Evolutionary conservation across 2,888 invertebrate genomes (phyloP), one percentile per base, ranked within the genome.

Genomic region (Pheosia gnoma): DNA sequence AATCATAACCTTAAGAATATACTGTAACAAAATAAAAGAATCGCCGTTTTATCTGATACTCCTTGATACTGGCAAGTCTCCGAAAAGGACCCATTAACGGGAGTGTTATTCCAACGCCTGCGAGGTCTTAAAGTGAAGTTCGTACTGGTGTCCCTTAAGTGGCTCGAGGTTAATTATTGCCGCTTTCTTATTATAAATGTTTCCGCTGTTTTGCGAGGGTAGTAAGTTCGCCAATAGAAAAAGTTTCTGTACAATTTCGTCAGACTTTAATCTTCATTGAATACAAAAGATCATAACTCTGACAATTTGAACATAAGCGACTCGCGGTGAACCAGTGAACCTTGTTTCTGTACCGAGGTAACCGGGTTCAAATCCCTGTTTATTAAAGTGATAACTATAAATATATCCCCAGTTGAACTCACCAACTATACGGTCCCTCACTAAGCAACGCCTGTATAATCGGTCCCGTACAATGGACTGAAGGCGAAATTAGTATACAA

Each of bases 31-130:
- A n/a, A n/a, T n/a, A n/a, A n/a, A n/a, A n/a, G n/a, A n/a, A n/a
- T n/a, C n/a, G n/a, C n/a, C n/a, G n/a, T n/a, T n/a, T n/a, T n/a
- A n/a, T n/a, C n/a, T n/a, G n/a, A n/a, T n/a, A n/a, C n/a, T n/a
- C n/a, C n/a, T n/a, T n/a, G 25, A 25, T 6, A 3, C 51, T 51
- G 51, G 51, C 51, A 51, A 51, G 9, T 4, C 62, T 61, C 65
- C 62, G 66, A 61, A 74, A 68, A 70, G 67, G 65, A 65, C 61
- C 77, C 76, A 80, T 81, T 79, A 81, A 70, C 66, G 64, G 65
- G 70, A 78, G 75, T 80, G 80, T 80, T 81, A 80, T 79, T 78
- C 75, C 77, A 74, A 78, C 77, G 72, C 74, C 65, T 72, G 74
- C 73, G 68, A 70, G 71, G 61, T 67, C 67, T 59, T 62, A 68